These are phyloP conservation scores for Semotilus atromaculatus DNA, from an alignment of 2,797 vertebrate genomes.

Conservation along the genomic window DNA sequence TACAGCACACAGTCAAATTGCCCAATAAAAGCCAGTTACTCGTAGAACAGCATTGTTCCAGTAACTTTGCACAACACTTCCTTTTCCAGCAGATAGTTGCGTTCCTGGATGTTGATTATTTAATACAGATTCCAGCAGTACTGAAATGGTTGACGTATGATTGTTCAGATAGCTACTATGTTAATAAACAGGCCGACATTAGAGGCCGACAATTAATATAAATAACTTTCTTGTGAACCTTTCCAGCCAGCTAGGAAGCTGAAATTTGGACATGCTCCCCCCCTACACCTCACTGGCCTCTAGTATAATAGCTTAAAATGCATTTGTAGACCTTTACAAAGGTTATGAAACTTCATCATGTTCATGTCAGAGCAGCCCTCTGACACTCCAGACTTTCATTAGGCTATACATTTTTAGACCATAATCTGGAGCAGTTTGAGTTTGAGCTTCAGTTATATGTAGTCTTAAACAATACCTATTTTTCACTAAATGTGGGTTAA, in stretches of 20 bases:
- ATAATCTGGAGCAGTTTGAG: neutral
- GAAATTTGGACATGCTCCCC: neutral
- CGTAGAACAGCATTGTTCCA: neutral
- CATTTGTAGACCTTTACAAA: neutral
- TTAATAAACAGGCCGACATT: neutral
- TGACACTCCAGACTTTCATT: neutral
- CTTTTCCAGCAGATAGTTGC: neutral
- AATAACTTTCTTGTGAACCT: neutral
- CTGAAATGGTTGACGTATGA: too few species aligned
- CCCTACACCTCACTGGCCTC: neutral
- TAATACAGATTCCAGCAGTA: neutral
- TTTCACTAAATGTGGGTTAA: too few species aligned
- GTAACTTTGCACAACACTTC: slow-evolving; percentile 1
- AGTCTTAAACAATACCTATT: neutral
- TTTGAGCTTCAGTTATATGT: neutral
- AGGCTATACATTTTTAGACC: neutral
- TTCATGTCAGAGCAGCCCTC: neutral
- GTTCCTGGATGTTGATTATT: neutral
- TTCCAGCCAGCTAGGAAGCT: neutral
- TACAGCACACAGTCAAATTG: neutral
- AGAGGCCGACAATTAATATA: too few species aligned
- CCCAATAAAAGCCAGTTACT: slow-evolving; percentile 3
- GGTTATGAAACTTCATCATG: too few species aligned
- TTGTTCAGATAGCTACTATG: neutral
- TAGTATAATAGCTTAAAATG: neutral